Base-by-base conservation (phyloP, 53 echinoderm and acorn worm genomes). In the Actinopyga echinites region DNA sequence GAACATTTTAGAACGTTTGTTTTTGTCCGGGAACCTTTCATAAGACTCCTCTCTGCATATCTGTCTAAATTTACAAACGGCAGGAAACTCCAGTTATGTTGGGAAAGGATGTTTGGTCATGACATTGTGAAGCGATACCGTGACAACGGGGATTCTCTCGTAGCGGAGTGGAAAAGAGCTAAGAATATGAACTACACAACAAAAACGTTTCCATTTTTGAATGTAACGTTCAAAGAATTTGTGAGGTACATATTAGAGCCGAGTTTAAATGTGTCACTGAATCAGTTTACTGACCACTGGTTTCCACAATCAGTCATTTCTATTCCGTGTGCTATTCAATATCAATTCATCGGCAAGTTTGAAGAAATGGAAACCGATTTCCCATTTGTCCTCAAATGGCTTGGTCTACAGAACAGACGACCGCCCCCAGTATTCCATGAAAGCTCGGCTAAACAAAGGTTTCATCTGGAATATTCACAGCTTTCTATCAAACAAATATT, bases 281-380 rank as follows among this genome's bases (percentile, higher is more conserved):
- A 44, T 13, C 56, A 21, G n/a, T 57, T 88, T 11, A 83, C 83
- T 20, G 95, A 95, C 63, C 95, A 95, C 52, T 95, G 89, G 89
- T 65, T 95, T 52, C 95, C 95, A 22, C 84, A 88, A 40, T 30
- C 90, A 40, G 69, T 73, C 8, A 80, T 93, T 0, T 74, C 90
- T 0, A 79, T 79, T 21, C 87, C 90, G 4, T 95, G 95, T 80
- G 85, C 88, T 36, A 83, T 95, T 60, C 44, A 62, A 15, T 93
- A 90, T 37, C 92, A 95, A 31, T 95, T 93, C 54, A 90, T 95
- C 30, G 95, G 95, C 24, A 90, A 90, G 61, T 95, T 89, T 62
- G 95, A 95, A 69, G 88, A 95, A 35, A 63, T 95, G 6, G 80
- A 74, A 23, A 57, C 67, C 21, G 93, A 95, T 63, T 92, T 81